phyloP scores from a whole-genome alignment of 2,113 vertebrate species.

The Ginglymostoma cirratum region DNA sequence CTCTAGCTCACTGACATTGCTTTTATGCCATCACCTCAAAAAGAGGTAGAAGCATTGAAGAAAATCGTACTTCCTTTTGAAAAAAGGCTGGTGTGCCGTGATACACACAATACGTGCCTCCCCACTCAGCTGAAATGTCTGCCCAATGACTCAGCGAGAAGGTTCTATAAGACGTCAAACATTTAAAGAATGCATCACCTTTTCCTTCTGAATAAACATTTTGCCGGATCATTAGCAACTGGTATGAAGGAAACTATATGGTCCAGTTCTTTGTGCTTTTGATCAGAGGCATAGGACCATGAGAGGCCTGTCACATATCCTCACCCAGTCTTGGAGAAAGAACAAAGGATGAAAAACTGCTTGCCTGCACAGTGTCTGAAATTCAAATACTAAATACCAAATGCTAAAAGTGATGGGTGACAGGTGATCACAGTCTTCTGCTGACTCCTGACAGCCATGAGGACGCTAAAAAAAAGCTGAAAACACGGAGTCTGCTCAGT shows the following conservation, averaged over 20 bases:
- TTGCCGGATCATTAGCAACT: not conserved
- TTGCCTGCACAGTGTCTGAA: not conserved
- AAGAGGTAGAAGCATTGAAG: too few relatives aligned
- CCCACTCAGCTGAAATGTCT: too few relatives aligned
- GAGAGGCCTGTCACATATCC: not conserved
- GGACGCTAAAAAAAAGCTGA: not conserved
- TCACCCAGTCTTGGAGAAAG: not conserved
- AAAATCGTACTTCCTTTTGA: too few relatives aligned
- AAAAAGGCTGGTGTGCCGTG: too few relatives aligned
- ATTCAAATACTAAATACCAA: not conserved
- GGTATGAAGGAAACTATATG: not conserved
- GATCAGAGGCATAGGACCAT: not conserved
- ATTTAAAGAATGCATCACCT: not conserved
- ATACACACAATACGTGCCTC: too few relatives aligned
- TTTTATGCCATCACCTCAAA: too few relatives aligned
- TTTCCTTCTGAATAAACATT: not conserved
- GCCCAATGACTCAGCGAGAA: too few relatives aligned
- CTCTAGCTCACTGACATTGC: not conserved
- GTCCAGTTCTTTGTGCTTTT: not conserved
- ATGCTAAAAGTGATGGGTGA: not conserved
- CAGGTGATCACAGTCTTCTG: not conserved
- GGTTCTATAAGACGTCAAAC: not conserved
- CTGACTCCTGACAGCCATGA: not conserved
- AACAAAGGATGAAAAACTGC: not conserved
- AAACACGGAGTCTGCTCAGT: not conserved